A percentile compares a stretch with the other conserved stretches of the same genome.
Evolutionary conservation across 2,888 invertebrate genomes (phyloP).

Genomic region (Girardia tigrina): DNA sequence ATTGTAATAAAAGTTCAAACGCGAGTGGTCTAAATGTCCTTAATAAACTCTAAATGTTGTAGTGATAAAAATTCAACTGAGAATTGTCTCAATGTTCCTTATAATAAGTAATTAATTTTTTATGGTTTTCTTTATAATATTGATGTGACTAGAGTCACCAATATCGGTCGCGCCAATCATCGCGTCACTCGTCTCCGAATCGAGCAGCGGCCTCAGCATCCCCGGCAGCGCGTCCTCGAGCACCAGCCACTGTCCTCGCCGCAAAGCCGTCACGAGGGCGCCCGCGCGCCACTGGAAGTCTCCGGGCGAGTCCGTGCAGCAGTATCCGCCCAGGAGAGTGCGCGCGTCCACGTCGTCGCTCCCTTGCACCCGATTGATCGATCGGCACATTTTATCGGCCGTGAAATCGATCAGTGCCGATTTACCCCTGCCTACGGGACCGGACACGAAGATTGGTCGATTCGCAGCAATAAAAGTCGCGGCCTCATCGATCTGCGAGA

Average conservation of each 20-base stretch:
- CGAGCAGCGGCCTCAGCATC: background rate
- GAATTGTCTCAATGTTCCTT: too few species aligned
- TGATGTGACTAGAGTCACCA: too few species aligned
- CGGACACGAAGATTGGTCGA: conserved; percentile 64
- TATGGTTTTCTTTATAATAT: too few species aligned
- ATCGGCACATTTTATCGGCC: conserved; percentile 54
- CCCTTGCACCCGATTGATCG: conserved; percentile 71
- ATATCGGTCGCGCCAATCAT: too few species aligned
- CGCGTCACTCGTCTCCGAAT: too few species aligned
- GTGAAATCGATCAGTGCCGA: conserved; percentile 74
- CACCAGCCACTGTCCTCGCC: conserved; percentile 64
- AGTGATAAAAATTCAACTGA: too few species aligned
- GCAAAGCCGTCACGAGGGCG: conserved; percentile 61
- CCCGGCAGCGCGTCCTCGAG: conserved; percentile 65
- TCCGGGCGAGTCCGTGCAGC: conserved; percentile 87
- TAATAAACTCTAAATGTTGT: too few species aligned
- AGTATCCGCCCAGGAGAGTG: conserved; percentile 76
- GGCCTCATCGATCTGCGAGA: too few species aligned
- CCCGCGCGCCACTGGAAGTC: conserved; percentile 93
- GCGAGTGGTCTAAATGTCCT: too few species aligned
- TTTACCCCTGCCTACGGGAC: conserved; percentile 86
- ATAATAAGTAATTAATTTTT: too few species aligned
- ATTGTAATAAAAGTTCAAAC: too few species aligned
- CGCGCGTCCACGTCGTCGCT: conserved; percentile 92
- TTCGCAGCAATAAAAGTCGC: too few species aligned